A percentile compares a stretch with the other conserved stretches of the same genome.
These are phyloP conservation scores for Ptychochromis oligacanthus DNA, from an alignment of 2,113 vertebrate genomes.

Conservation along the genomic window DNA sequence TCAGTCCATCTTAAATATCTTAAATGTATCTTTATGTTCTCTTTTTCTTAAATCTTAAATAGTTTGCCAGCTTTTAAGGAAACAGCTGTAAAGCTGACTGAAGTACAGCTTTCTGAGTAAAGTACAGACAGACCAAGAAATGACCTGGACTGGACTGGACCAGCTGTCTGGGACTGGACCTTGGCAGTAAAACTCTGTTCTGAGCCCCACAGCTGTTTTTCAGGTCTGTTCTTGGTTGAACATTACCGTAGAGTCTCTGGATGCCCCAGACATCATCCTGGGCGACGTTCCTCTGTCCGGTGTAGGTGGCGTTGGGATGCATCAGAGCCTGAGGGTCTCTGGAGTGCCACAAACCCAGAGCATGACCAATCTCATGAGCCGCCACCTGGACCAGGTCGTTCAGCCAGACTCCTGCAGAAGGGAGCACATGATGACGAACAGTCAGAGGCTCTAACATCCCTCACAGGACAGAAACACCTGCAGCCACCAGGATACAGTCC, in stretches of 20 bases:
- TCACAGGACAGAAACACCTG: not conserved
- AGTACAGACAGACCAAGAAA: too few species aligned
- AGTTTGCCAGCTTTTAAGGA: not conserved
- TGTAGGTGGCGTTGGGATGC: conserved; percentile 87
- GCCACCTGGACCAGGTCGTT: conserved; percentile 87
- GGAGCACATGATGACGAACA: not conserved
- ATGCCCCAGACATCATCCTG: conserved; percentile 86
- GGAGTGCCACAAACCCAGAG: conserved; percentile 85
- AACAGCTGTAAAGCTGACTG: not conserved
- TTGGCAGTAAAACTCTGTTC: not conserved
- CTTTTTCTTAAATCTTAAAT: too few species aligned
- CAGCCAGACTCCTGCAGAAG: conserved; percentile 81
- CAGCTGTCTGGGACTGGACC: too few species aligned
- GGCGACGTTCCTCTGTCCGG: conserved; percentile 79
- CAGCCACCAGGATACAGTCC: not conserved
- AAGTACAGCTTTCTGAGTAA: not conserved
- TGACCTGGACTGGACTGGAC: too few species aligned
- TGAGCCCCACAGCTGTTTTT: not conserved
- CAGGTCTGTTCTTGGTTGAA: too few species aligned
- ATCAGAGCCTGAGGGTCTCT: conserved; percentile 80
- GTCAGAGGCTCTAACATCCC: not conserved
- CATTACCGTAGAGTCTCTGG: conserved; percentile 82
- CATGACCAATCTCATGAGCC: conserved; percentile 86
- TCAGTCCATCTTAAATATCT: not conserved
- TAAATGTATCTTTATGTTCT: not conserved